Conservation (phyloP, 2,888 invertebrate species). For the Ornithoptera alexandrae region DNA sequence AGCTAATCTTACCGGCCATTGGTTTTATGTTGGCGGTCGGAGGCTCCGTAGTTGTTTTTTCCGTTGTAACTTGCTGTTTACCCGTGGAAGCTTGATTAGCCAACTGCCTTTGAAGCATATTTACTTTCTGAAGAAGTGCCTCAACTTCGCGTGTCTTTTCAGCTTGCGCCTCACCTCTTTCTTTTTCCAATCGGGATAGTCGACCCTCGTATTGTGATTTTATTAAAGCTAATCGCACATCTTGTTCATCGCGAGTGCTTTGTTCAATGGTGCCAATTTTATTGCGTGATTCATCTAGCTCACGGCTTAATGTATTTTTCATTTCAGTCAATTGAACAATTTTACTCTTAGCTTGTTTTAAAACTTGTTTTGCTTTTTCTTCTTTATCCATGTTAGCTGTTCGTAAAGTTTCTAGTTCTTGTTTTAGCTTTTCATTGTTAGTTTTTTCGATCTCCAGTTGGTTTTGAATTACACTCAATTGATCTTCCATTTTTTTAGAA, state of each 20-base stretch:
- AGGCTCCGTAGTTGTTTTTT: constrained; percentile 80
- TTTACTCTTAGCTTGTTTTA: constrained; percentile 87
- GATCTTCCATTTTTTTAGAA: constrained; percentile 77
- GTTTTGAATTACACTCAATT: constrained; percentile 63
- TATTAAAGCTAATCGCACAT: constrained; percentile 79
- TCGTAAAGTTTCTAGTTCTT: constrained; percentile 82
- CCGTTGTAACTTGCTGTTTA: constrained; percentile 79
- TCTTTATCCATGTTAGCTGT: constrained; percentile 81
- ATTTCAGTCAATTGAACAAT: constrained; percentile 86
- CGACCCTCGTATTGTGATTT: constrained; percentile 86
- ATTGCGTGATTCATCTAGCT: constrained; percentile 77
- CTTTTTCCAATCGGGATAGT: constrained; percentile 85
- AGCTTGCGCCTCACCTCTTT: constrained; percentile 82
- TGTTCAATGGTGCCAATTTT: constrained; percentile 76
- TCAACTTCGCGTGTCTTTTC: constrained; percentile 84
- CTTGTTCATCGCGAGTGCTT: constrained; percentile 78
- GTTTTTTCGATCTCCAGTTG: constrained; percentile 71
- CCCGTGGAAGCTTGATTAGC: constrained; percentile 85
- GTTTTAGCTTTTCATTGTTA: constrained; percentile 83
- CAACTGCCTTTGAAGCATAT: constrained; percentile 84
- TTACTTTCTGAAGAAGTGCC: constrained; percentile 84
- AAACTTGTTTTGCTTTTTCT: constrained; percentile 82
- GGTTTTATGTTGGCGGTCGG: constrained; percentile 96
- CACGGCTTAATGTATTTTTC: constrained; percentile 81
- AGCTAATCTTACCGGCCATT: constrained; percentile 86